A percentile compares a stretch with the other conserved stretches of the same genome.
These are phyloP conservation scores for Sphaeridia pumilis DNA, from an alignment of 2,888 invertebrate genomes.

Conservation along the genomic window DNA sequence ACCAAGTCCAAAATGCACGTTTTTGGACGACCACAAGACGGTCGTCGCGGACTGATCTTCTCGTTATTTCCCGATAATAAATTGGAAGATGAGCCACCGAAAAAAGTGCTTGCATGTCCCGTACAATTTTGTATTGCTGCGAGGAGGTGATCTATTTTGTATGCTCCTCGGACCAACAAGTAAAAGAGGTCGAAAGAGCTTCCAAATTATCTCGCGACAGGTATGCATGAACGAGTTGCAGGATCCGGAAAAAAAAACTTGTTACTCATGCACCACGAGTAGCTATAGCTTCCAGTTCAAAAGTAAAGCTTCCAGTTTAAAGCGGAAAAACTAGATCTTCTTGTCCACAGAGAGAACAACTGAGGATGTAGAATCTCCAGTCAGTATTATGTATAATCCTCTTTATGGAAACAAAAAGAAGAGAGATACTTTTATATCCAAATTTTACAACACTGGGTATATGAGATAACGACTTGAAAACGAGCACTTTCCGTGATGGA, in stretches of 20 bases:
- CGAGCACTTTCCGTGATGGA: no score
- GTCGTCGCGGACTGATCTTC: neutral
- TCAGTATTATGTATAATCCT: no score
- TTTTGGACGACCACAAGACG: no score
- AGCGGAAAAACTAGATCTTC: slow-evolving; percentile 34
- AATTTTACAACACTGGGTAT: no score
- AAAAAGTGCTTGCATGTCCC: no score
- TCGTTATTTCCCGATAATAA: neutral
- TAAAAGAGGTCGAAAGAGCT: slow-evolving; percentile 11
- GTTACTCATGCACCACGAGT: slow-evolving; percentile 35
- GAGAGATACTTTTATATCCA: no score
- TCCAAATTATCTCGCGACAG: neutral
- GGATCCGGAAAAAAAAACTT: slow-evolving; percentile 28
- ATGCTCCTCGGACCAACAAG: slow-evolving; percentile 33
- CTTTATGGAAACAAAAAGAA: no score
- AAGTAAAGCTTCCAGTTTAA: no score
- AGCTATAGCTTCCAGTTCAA: slow-evolving; percentile 20
- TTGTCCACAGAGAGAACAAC: slow-evolving; percentile 1
- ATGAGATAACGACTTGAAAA: no score
- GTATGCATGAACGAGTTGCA: slow-evolving; percentile 7
- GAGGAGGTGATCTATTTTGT: slow-evolving; percentile 37
- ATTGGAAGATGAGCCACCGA: neutral
- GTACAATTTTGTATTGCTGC: neutral
- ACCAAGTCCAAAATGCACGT: no score
- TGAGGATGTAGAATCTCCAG: neutral